Evolutionary conservation across 2,113 vertebrate genomes (phyloP), one percentile per base, ranked within the genome.

Genomic region (Potamarius usumacintae): DNA sequence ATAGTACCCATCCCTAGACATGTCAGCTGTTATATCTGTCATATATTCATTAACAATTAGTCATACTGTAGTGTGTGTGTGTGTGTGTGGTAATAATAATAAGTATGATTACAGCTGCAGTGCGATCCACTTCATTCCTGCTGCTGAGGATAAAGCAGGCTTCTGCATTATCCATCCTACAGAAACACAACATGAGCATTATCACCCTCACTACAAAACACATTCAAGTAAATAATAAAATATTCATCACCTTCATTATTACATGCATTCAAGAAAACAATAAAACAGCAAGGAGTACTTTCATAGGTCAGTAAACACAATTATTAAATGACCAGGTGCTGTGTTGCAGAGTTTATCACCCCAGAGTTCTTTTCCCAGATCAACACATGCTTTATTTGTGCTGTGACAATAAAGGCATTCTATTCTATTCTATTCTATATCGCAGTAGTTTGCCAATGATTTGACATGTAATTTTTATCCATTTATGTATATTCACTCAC

Each of bases 91-190:
- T 62, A 20, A 80, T 89, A 53, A 55, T 62, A 20, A 62, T 17
- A 22, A 84, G n/a, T 60, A 15, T 83, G 58, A 76, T 97, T 95
- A 99, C 98, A 87, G 98, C 98, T 90, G 98, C 98, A 0, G 97
- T 99, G 86, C 98, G 94, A 91, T 99, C 98, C 53, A 97, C 97
- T 92, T 99, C 98, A 58, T 97, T 99, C 88, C 98, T 96, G 92
- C 98, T 99, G 94, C 98, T 99, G 90, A 99, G 94, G 89, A 99
- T 99, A 91, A 99, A 99, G 91, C 98, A 99, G 85, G 98, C 97
- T 88, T 99, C 98, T 5, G 98, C 98, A 79, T 99, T 96, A 53
- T 99, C 98, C 97, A 99, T 99, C 94, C 98, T 99, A 92, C 82
- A 85, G 90, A 83, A 60, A 67, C 15, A 88, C 84, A 91, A 87